phyloP scores from a whole-genome alignment of 2,113 vertebrate genomes.

The Mesitornis unicolor region DNA sequence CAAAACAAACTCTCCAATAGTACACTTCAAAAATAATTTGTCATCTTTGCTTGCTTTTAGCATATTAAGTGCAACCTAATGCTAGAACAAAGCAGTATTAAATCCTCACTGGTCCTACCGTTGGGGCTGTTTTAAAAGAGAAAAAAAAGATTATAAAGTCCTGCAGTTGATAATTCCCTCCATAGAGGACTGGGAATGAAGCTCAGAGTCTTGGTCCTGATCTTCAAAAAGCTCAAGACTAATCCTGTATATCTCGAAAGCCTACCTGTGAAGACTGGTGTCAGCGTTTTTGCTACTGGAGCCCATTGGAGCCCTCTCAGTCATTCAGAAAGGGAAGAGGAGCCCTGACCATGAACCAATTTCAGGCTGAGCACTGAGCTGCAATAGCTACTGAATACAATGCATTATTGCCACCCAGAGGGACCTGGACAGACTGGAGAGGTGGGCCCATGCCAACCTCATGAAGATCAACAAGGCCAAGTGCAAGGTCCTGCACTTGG shows the following conservation, averaged over 20 bases:
- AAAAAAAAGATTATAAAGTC: background rate
- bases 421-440: no score
- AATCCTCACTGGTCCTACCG: background rate
- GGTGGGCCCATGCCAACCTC: no score
- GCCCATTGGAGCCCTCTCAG: accelerated
- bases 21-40: background rate
- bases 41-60: background rate
- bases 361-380: background rate
- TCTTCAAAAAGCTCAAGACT: background rate
- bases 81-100: background rate
- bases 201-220: background rate
- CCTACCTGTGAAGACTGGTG: accelerated
- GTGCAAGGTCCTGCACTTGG: no score
- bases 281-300: background rate
- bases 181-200: background rate
- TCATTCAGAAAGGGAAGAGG: background rate
- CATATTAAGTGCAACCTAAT: accelerated
- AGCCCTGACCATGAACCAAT: background rate
- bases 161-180: background rate
- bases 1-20: background rate
- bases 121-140: background rate
- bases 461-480: no score
- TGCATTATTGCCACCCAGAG: no score
- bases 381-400: background rate
- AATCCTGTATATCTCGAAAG: background rate